These are phyloP conservation scores for Stictocephala bisonia DNA, from an alignment of 2,888 invertebrate genomes.

Conservation along the genomic window DNA sequence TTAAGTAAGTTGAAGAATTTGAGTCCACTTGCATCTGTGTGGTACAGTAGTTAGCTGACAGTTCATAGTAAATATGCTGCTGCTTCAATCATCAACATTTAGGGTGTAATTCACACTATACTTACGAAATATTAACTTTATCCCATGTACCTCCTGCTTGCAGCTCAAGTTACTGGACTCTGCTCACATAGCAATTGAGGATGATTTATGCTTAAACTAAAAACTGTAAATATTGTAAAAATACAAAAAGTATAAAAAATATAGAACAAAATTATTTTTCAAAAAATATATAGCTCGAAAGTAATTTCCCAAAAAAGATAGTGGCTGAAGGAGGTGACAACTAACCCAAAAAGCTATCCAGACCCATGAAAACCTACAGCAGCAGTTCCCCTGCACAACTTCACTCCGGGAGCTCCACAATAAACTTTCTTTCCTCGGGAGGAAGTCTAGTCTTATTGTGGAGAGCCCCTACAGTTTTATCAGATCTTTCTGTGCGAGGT, in stretches of 20 bases:
- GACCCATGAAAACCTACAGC: slow-evolving; percentile 37
- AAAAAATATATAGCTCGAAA: slow-evolving; percentile 11
- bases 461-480: neutral
- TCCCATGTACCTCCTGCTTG: slow-evolving; percentile 21
- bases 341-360: slow-evolving; percentile 35
- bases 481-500: neutral
- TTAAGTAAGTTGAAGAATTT: no score
- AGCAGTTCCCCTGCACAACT: neutral
- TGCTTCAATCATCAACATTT: no score
- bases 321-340: neutral
- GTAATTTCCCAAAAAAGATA: slow-evolving; percentile 14
- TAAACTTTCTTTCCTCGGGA: slow-evolving; percentile 2
- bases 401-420: slow-evolving; percentile 30
- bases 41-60: no score
- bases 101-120: no score
- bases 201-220: neutral
- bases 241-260: slow-evolving; percentile 37
- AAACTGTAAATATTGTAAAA: no score
- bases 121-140: neutral
- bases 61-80: no score
- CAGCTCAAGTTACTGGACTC: neutral
- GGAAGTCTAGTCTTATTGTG: slow-evolving; percentile 33
- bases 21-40: no score
- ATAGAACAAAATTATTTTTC: neutral
- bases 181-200: slow-evolving; percentile 5